Conservation (phyloP, 2,888 invertebrate genomes). For the Cordylochernes scorpioides region DNA sequence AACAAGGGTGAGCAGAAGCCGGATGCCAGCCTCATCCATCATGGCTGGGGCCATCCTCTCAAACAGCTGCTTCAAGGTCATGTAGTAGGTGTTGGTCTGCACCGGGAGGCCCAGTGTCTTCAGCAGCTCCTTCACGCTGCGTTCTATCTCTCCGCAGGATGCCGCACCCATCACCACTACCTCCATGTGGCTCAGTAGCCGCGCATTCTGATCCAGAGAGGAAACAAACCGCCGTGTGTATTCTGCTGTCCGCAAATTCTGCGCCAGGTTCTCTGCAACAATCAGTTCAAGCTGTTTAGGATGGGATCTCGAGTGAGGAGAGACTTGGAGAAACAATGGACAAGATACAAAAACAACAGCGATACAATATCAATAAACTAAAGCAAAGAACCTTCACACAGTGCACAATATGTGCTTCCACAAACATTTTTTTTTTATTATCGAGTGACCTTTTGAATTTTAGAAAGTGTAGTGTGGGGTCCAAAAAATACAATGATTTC, state of each 20-base stretch:
- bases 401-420: no score
- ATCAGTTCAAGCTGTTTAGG: no score
- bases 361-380: no score
- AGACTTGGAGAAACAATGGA: no score
- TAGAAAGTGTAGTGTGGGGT: no score
- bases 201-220: constrained; percentile 28
- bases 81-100: constrained; percentile 82
- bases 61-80: constrained; percentile 75
- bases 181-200: constrained; percentile 24
- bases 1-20: constrained; percentile 13
- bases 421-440: no score
- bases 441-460: no score
- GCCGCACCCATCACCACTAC: constrained; percentile 12
- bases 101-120: constrained; percentile 80
- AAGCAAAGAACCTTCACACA: no score
- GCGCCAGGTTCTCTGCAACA: constrained; percentile 47
- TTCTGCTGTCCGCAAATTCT: constrained; percentile 57
- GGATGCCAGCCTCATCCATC: constrained; percentile 55
- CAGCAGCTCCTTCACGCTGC: constrained; percentile 35
- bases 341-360: no score
- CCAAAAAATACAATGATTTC: no score
- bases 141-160: constrained; percentile 11
- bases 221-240: constrained; percentile 23
- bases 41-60: constrained; percentile 85
- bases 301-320: no score